Conservation (phyloP, 2,113 vertebrate genomes). For the Lepisosteus osseus region DNA sequence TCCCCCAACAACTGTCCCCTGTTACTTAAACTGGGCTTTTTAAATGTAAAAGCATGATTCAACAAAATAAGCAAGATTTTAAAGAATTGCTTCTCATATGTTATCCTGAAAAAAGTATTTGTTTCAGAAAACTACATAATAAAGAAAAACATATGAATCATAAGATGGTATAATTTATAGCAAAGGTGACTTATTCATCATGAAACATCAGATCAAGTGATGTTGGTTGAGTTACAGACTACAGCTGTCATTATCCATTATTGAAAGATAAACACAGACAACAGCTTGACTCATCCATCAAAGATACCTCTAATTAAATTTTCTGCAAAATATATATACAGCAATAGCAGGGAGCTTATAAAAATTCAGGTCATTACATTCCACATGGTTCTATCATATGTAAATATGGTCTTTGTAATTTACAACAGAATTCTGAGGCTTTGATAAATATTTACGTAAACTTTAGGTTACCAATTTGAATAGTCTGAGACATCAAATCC, state of each 20-base stretch:
- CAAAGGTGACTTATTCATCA: too few species aligned
- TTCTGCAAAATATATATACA: neutral
- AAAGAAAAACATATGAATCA: too few species aligned
- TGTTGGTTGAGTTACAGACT: neutral
- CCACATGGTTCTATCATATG: neutral
- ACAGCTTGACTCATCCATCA: neutral
- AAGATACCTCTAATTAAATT: neutral
- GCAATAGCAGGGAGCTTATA: neutral
- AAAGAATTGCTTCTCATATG: too few species aligned
- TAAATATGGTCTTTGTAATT: conserved; percentile 20
- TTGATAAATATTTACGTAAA: conserved; percentile 48
- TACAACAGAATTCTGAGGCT: conserved; percentile 27
- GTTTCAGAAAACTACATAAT: too few species aligned
- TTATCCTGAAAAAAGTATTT: too few species aligned
- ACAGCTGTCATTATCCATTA: neutral
- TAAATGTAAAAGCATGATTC: too few species aligned
- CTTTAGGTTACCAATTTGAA: conserved; percentile 52
- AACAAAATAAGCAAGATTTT: too few species aligned
- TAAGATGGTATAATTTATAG: too few species aligned
- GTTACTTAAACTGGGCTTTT: too few species aligned
- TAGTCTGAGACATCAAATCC: conserved; percentile 79
- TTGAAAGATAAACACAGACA: neutral
- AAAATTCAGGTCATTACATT: neutral
- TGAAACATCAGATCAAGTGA: too few species aligned
- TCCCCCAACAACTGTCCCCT: too few species aligned